Percentiles rank a stretch among this genome's conserved stretches.
These are phyloP conservation scores for Saturnia pavonia DNA, from an alignment of 2,888 invertebrate genomes.

Conservation along the genomic window DNA sequence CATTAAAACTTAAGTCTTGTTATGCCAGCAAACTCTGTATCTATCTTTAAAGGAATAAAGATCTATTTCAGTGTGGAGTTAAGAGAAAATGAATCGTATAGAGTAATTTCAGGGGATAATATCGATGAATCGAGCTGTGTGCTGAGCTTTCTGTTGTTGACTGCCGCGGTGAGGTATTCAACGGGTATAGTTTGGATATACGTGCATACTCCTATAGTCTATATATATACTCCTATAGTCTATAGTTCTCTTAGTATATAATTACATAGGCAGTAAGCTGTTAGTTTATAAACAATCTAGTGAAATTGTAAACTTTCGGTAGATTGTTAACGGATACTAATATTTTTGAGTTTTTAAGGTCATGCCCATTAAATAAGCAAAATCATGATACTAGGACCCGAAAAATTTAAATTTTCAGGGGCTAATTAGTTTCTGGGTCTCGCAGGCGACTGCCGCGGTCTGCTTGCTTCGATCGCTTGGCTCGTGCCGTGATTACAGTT, in stretches of 20 bases:
- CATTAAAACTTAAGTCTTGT: constrained; percentile 48
- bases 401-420: too few relatives aligned
- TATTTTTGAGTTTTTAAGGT: too few relatives aligned
- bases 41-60: constrained; percentile 78
- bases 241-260: constrained; percentile 41
- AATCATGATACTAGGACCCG: too few relatives aligned
- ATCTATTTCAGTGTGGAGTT: constrained; percentile 72
- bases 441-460: too few relatives aligned
- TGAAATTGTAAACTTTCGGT: too few relatives aligned
- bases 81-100: constrained; percentile 72
- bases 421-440: too few relatives aligned
- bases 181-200: constrained; percentile 37
- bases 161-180: constrained; percentile 40
- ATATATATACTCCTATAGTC: too few relatives aligned
- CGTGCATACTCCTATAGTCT: constrained; percentile 18
- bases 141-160: constrained; percentile 60
- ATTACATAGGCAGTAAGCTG: constrained; percentile 11
- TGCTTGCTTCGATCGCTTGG: too few relatives aligned
- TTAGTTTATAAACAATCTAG: too few relatives aligned
- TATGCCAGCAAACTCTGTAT: constrained; percentile 77
- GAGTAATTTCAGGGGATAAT: constrained; percentile 58
- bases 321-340: too few relatives aligned
- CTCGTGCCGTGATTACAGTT: too few relatives aligned
- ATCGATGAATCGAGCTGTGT: constrained; percentile 42
- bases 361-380: too few relatives aligned